phyloP scores from a whole-genome alignment of 2,113 vertebrate species.

The Panthera tigris region DNA sequence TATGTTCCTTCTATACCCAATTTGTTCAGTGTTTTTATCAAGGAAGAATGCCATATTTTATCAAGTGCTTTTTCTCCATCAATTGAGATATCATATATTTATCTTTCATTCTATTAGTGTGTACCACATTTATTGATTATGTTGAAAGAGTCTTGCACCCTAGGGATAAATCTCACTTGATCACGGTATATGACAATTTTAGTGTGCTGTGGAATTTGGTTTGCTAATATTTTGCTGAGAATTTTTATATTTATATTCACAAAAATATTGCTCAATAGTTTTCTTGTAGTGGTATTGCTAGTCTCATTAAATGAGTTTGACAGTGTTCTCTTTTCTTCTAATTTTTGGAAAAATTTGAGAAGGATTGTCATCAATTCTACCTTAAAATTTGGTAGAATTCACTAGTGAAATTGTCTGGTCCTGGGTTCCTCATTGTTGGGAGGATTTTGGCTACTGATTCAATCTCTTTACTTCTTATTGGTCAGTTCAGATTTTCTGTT shows the following conservation, averaged over 20 bases:
- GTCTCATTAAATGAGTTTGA: background rate
- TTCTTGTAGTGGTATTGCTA: background rate
- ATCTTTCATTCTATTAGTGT: background rate
- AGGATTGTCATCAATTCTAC: background rate
- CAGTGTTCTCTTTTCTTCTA: background rate
- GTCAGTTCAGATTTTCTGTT: background rate
- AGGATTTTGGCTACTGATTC: background rate
- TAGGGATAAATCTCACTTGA: background rate
- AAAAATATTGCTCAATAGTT: background rate
- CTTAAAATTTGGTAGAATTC: background rate
- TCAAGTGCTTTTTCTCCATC: background rate
- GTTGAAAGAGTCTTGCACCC: background rate
- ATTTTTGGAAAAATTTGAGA: background rate
- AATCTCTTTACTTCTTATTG: background rate
- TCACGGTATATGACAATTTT: background rate
- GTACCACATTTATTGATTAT: background rate
- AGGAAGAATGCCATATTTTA: background rate
- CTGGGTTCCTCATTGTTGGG: background rate
- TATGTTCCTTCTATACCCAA: background rate
- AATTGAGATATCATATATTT: background rate
- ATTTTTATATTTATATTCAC: background rate
- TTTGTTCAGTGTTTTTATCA: background rate
- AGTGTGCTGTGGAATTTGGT: background rate
- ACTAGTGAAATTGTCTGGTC: background rate
- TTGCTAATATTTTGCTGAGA: background rate